Evolutionary conservation across 2,113 vertebrate genomes (phyloP).

Genomic region (Pungitius pungitius): DNA sequence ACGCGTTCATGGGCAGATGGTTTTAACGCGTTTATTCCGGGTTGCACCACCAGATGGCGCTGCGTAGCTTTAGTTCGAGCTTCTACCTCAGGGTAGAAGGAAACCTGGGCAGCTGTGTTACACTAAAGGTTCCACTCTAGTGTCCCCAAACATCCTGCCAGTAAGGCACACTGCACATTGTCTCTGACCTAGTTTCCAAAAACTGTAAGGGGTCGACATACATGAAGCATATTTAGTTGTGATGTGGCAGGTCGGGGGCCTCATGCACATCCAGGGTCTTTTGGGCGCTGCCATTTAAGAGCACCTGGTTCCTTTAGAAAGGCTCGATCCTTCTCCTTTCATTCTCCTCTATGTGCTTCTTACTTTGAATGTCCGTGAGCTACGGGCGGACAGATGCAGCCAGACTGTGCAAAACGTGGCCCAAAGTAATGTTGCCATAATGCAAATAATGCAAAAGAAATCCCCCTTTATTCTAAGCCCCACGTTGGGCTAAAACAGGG

Average conservation of each 20-base stretch:
- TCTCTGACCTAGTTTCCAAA: not conserved
- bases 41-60: slow-evolving; percentile 54
- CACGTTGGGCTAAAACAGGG: too few relatives aligned
- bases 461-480: not conserved
- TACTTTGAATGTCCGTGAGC: slow-evolving; percentile 27
- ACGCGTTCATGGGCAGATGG: not conserved
- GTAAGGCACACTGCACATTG: not conserved
- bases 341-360: not conserved
- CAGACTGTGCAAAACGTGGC: not conserved
- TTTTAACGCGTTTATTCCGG: not conserved
- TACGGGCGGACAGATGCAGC: not conserved
- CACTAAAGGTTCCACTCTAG: not conserved
- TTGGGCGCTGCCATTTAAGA: not conserved
- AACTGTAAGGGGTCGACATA: not conserved
- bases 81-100: not conserved
- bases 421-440: not conserved
- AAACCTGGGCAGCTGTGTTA: not conserved
- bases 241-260: not conserved
- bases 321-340: not conserved
- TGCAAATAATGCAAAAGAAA: not conserved
- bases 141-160: not conserved
- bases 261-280: not conserved
- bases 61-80: not conserved
- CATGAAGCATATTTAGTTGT: not conserved
- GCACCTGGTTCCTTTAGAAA: slow-evolving; percentile 7